These are phyloP conservation scores for Gonioctena quinquepunctata DNA, from an alignment of 1,140 invertebrate species.

Conservation along the genomic window DNA sequence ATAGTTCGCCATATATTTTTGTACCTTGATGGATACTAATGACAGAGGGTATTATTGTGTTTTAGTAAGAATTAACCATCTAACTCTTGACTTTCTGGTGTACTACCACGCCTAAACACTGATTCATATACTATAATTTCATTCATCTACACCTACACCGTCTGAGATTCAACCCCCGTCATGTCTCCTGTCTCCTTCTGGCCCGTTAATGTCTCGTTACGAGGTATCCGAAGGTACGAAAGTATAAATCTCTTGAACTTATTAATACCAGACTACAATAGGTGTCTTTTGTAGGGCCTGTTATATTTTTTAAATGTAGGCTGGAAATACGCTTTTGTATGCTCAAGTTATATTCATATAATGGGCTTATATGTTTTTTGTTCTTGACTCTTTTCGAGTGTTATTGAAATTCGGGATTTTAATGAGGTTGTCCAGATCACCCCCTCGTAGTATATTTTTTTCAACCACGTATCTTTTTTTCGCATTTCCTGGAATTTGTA, in stretches of 20 bases:
- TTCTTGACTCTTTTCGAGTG: background rate
- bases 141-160: constrained; percentile 23
- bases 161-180: constrained; percentile 19
- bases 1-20: too few species aligned
- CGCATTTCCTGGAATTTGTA: too few species aligned
- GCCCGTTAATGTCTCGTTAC: background rate
- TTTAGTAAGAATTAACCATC: constrained; percentile 19
- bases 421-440: background rate
- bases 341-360: constrained; percentile 18
- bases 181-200: background rate
- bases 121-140: constrained; percentile 27
- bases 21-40: constrained; percentile 10
- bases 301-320: constrained; percentile 22
- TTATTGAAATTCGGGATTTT: background rate
- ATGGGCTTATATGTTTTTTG: constrained; percentile 11
- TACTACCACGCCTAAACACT: constrained; percentile 23
- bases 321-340: constrained; percentile 12
- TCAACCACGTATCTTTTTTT: too few species aligned
- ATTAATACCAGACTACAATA: constrained; percentile 27
- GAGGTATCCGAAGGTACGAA: background rate
- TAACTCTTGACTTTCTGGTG: constrained; percentile 19
- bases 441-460: too few species aligned
- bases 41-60: constrained; percentile 5
- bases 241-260: constrained; percentile 16
- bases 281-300: constrained; percentile 20